Base-by-base conservation (phyloP, 2,113 vertebrate species). In the Cebidichthys violaceus region DNA sequence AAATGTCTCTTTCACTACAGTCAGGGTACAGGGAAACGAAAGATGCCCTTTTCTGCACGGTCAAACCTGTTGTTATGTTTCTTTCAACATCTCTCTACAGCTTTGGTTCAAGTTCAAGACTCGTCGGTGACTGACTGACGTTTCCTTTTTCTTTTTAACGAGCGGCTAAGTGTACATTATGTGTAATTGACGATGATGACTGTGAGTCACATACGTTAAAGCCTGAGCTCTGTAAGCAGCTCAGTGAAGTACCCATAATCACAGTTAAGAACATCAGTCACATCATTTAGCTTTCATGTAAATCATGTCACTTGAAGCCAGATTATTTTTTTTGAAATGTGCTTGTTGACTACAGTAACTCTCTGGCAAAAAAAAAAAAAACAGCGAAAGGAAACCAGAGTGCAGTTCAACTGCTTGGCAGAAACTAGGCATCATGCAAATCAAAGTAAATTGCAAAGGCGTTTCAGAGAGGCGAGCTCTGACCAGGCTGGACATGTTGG, bases 401-500 rank as follows among this genome's bases (percentile, higher is more conserved):
- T 0, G 29, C 59, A 37, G 43, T 1, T 27, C 31, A 31, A 37
- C 67, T n/a, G 35, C 20, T 10, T 22, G 17, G n/a, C 27, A 73
- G 52, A 61, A 47, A 18, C 5, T 20, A 7, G 13, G 27, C 17
- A n/a, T 11, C 3, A 17, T 8, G 35, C 29, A 17, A 4, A 33
- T 37, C 11, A 35, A 31, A 65, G 35, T 4, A 7, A 80, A 57
- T 20, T 7, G 18, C 20, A 24, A 37, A 45, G 35, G 33, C 2
- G 4, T 39, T 31, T 17, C 20, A 39, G 8, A 24, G 4, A 62
- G 0, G 18, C 0, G 22, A 41, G 31, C 15, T 35, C 90, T 85
- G 37, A 93, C 92, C 86, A 96, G 94, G 79, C 95, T 96, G 80
- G 95, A 94, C 96, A 96, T 96, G 92, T 96, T 96, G 90, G 95